Base-by-base conservation (phyloP, 2,888 invertebrate species). In the Corbicula japonica region DNA sequence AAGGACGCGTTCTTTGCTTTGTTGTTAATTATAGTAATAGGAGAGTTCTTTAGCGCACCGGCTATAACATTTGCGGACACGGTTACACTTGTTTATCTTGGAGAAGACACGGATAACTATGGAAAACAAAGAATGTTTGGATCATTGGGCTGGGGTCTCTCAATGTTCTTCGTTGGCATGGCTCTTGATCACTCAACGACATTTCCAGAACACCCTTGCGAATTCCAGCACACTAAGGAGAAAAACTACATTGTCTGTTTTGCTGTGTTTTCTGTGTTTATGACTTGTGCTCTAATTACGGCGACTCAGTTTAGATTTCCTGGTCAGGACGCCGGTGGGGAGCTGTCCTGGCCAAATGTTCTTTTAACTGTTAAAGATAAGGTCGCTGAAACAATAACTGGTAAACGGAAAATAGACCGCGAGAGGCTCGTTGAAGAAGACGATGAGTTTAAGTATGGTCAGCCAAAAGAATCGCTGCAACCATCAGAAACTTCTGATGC, bases 241-340 rank as follows among this genome's bases (percentile, higher is more conserved):
- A 98, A 98, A 93, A 99, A 99, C 94, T 99, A 99, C 94, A 98
- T 98, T 41, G 97, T 99, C 84, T 99, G 99, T 93, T 99, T 99
- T 94, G 98, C 98, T 15, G 98, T 98, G 56, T 99, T 99, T 94
- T 97, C 98, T 23, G 97, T 99, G 35, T 95, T 99, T 35, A 99
- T 99, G 98, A 97, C 97, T 1, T 98, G 97, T 56, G 98, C 99
- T 1, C 95, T 99, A 71, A 96, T 98, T 61, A 96, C 97, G 6
- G 98, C 98, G 0, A 97, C 98, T 0, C 98, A 97, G 94, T 97
- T 97, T 74, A 95, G 94, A 84, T 96, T 95, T 90, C 94, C 88
- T 38, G 85, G 88, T 58, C 86, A 86, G 15, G 86, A 87, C 62
- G 84, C 76, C n/a, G 84, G 83, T 0, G 80, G 84, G 10, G 88